Base-by-base conservation (phyloP, 2,797 vertebrate genomes). In the Enteromius argenteus region DNA sequence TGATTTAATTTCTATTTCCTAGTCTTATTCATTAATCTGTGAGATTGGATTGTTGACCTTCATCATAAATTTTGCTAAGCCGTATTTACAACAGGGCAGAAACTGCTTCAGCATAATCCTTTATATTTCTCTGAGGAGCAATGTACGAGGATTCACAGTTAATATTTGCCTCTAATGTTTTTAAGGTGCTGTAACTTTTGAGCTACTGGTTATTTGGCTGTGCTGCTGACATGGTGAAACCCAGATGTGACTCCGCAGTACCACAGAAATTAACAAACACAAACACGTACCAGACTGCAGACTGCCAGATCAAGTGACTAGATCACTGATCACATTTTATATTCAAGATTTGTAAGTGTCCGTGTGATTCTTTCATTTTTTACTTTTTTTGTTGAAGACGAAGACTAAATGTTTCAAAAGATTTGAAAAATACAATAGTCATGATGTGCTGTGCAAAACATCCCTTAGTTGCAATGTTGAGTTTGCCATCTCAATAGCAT, bases 301-400 rank as follows among this genome's bases (percentile, higher is more conserved):
- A 94, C 94, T 95, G 94, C 93, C 93, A 94, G 92, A 91, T 91
- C 82, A 85, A 80, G 89, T 81, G 87, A 91, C 89, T 89, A 0
- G 81, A 85, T 87, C 90, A 81, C 91, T 91, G 89, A 90, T 75
- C 79, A 84, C 87, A 80, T 92, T 92, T 93, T 89, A 79, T 91
- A 91, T 86, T 89, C 74, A 66, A 87, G 67, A 87, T 89, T 91
- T 92, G 81, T 89, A 89, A 81, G 75, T 60, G 85, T 84, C 74
- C 37, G 60, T 88, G 76, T 49, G 69, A 74, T 62, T 66, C 30
- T 87, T 89, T 88, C 77, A 15, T 49, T 49, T 49, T 49, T 49
- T 49, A 14, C 79, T 78, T 56, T 42, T 5, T 14, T 39, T 79
- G 84, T 89, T 80, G 44, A 86, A 80, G 73, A 83, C 81, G 75